Evolutionary conservation across 2,797 vertebrate genomes (phyloP).

Genomic region (Percopsis omiscomaycus): DNA sequence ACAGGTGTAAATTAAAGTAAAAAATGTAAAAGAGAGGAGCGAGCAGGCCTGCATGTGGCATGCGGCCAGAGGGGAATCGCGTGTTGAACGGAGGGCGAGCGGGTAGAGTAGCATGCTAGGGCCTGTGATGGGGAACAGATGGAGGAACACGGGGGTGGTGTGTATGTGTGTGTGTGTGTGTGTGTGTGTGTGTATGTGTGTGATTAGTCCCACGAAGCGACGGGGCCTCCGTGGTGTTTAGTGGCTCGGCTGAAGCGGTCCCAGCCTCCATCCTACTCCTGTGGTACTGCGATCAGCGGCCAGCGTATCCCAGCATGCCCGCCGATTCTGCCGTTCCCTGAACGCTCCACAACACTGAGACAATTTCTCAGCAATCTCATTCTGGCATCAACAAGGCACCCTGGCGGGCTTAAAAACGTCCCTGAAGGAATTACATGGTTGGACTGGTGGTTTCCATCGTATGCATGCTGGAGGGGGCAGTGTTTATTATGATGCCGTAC

Average conservation of each 20-base stretch:
- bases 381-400: constrained; percentile 69
- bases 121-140: constrained; percentile 75
- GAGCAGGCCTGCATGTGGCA: constrained; percentile 10
- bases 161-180: constrained; percentile 41
- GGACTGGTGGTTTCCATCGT: constrained; percentile 61
- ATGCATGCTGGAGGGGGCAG: constrained; percentile 42
- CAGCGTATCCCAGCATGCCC: constrained; percentile 60
- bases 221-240: constrained; percentile 53
- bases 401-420: constrained; percentile 54
- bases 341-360: constrained; percentile 34
- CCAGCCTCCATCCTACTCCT: constrained; percentile 49
- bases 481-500: constrained; percentile 28
- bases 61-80: constrained; percentile 39
- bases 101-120: constrained; percentile 43
- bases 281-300: constrained; percentile 48
- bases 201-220: constrained; percentile 73
- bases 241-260: constrained; percentile 61
- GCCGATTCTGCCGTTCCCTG: constrained; percentile 38
- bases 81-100: constrained; percentile 43
- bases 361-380: constrained; percentile 51
- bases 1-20: constrained; percentile 31
- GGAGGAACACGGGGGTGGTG: constrained; percentile 58
- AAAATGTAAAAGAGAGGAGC: constrained; percentile 17
- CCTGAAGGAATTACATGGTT: constrained; percentile 66
- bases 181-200: constrained; percentile 32